Percentiles rank a stretch among this genome's conserved stretches.
Evolutionary conservation across 53 echinoderm and acorn worm genomes (phyloP).

Genomic region (Holothuria scabra): DNA sequence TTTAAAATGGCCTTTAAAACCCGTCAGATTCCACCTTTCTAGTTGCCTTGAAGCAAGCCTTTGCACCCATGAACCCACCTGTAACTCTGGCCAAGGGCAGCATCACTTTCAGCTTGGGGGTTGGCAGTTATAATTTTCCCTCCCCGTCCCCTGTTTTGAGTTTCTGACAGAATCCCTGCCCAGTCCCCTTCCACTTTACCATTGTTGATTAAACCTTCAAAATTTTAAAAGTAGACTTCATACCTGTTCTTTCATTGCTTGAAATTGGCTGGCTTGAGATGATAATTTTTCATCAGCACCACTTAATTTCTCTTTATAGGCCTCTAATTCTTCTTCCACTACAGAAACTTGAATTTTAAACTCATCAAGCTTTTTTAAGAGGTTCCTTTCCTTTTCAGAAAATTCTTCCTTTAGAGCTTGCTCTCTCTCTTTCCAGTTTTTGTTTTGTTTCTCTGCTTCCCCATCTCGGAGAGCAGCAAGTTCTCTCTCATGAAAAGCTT

Average conservation of each 20-base stretch:
- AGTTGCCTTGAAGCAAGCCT: no score
- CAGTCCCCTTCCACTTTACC: no score
- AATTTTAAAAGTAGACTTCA: background rate
- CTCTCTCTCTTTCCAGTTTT: conserved; percentile 84
- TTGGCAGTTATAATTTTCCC: no score
- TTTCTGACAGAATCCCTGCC: no score
- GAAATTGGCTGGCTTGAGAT: background rate
- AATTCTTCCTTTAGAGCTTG: conserved; percentile 65
- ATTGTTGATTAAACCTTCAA: no score
- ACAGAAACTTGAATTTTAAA: conserved; percentile 76
- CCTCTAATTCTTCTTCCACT: conserved; percentile 81
- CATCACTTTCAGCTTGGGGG: no score
- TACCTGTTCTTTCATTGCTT: conserved; percentile 22
- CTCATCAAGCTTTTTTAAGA: conserved; percentile 75
- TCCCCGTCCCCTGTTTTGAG: no score
- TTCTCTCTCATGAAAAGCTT: conserved; percentile 93
- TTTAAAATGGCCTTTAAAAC: no score
- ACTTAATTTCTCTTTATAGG: conserved; percentile 66
- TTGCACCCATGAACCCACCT: no score
- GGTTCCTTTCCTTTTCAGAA: conserved; percentile 76
- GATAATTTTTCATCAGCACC: conserved; percentile 68
- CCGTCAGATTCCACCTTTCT: no score
- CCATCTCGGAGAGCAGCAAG: conserved; percentile 74
- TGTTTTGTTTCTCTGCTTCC: conserved; percentile 64
- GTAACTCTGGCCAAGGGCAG: no score